Percentiles rank a stretch among this genome's conserved stretches.
Evolutionary conservation across 2,113 vertebrate species (phyloP).

Genomic region (Cryptomyrus ogoouensis): DNA sequence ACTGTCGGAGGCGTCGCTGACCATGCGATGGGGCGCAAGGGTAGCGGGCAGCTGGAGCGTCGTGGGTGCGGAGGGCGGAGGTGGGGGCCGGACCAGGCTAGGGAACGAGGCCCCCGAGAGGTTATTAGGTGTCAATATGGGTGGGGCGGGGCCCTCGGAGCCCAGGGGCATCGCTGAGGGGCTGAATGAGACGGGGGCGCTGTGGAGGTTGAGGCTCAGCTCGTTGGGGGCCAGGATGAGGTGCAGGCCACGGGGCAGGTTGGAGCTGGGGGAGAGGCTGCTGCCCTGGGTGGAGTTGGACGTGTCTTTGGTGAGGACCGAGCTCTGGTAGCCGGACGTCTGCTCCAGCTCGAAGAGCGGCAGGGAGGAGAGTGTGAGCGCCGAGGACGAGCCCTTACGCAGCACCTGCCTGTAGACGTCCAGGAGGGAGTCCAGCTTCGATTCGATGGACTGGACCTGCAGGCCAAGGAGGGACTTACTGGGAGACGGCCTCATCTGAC

Average conservation of each 20-base stretch:
- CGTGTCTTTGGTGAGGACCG: constrained; percentile 74
- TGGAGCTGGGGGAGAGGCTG: constrained; percentile 73
- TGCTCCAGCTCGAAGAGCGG: constrained; percentile 87
- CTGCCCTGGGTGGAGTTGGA: constrained; percentile 75
- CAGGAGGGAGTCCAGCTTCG: constrained; percentile 87
- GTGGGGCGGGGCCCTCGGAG: constrained; percentile 62
- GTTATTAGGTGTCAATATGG: constrained; percentile 60
- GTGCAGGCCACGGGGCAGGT: constrained; percentile 79
- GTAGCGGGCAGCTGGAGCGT: constrained; percentile 29
- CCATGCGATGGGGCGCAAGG: constrained; percentile 12
- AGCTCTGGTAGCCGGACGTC: constrained; percentile 85
- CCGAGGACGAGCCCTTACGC: constrained; percentile 80
- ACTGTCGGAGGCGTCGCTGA: neutral
- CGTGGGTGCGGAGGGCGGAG: constrained; percentile 2
- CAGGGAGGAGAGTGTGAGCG: constrained; percentile 79
- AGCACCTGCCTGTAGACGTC: constrained; percentile 92
- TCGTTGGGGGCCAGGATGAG: constrained; percentile 83
- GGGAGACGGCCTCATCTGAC: neutral
- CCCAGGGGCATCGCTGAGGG: constrained; percentile 64
- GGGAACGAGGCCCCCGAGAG: constrained; percentile 47
- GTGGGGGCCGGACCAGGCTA: constrained; percentile 47
- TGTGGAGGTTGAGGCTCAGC: constrained; percentile 74
- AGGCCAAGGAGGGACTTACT: constrained; percentile 8
- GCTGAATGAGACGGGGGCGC: constrained; percentile 60
- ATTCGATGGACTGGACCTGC: constrained; percentile 94